Evolutionary conservation across 1,140 invertebrate genomes (phyloP), one percentile per base, ranked within the genome.

Genomic region (Danaus plexippus): DNA sequence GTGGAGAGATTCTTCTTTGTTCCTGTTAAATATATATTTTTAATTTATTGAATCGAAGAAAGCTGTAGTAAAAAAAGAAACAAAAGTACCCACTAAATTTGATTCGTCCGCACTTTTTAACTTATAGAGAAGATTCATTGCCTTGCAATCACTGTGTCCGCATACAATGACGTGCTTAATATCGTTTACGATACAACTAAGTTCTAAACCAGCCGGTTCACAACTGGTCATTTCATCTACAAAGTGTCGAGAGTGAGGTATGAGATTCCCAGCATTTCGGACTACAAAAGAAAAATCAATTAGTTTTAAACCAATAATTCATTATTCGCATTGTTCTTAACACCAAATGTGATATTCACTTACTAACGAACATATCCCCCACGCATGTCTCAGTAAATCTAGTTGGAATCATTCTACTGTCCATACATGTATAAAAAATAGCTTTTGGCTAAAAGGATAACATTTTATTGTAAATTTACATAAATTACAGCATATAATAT

Each of bases 61-160:
- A 57, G 12, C n/a, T 41, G 46, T 9, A 47, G 15, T 11, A 15
- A 5, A 54, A 43, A 57, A 57, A 54, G 40, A 46, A 63, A 55
- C 8, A 15, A 46, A 54, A 10, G 47, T 59, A 79, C 78, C 77
- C 78, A 93, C 92, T 75, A 90, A 89, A 44, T 90, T 94, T 11
- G 92, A 89, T 77, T 92, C 92, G 68, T 95, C 90, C 63, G 92
- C 91, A 79, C 95, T 92, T 65, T 92, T 91, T 43, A 98, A 84
- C 72, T 93, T 90, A 75, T 97, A 96, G 1, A 98, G 86, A 44
- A 97, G 89, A 89, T 98, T 97, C 92, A 98, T 98, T 5, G 97
- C 97, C 90, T 98, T 98, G 80, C 97, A 99, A 84, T 99, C 97
- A 47, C 96, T 98, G 79, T 98, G 97, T 0, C 97, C 97, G 76